Percentiles rank a stretch among this genome's conserved stretches.
Evolutionary conservation across 2,113 vertebrate genomes (phyloP).

Genomic region (Acanthochromis polyacanthus): DNA sequence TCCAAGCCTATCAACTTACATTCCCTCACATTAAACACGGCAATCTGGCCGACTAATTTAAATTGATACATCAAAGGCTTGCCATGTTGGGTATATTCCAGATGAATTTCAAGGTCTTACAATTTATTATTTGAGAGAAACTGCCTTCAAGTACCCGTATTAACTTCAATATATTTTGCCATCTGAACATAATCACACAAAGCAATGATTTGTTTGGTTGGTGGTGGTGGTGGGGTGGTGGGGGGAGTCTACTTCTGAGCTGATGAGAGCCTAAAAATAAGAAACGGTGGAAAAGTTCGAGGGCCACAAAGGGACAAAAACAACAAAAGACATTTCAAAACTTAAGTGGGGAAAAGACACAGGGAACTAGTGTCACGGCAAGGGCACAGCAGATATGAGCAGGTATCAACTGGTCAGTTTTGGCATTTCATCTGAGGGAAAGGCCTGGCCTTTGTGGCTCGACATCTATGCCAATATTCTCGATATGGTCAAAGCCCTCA

Average conservation of each 20-base stretch:
- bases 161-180: constrained; percentile 73
- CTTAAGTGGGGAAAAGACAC: constrained; percentile 10
- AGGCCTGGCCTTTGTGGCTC: constrained; percentile 58
- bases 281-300: constrained; percentile 38
- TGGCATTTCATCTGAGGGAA: constrained; percentile 66
- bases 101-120: constrained; percentile 83
- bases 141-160: constrained; percentile 75
- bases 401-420: constrained; percentile 50
- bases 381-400: constrained; percentile 36
- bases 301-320: constrained; percentile 37
- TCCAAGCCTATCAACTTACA: constrained; percentile 84
- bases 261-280: constrained; percentile 47
- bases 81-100: constrained; percentile 80
- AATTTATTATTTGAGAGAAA: constrained; percentile 76
- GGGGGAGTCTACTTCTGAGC: constrained; percentile 37
- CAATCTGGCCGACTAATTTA: constrained; percentile 83
- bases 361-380: constrained; percentile 2
- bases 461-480: constrained; percentile 57
- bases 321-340: constrained; percentile 28
- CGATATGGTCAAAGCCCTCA: constrained; percentile 62
- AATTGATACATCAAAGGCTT: constrained; percentile 86
- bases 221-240: background rate
- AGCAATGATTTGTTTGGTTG: constrained; percentile 60
- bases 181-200: constrained; percentile 71
- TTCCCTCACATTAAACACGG: constrained; percentile 81